Evolutionary conservation across 2,888 invertebrate species (phyloP).

Genomic region (Adineta ricciae): DNA sequence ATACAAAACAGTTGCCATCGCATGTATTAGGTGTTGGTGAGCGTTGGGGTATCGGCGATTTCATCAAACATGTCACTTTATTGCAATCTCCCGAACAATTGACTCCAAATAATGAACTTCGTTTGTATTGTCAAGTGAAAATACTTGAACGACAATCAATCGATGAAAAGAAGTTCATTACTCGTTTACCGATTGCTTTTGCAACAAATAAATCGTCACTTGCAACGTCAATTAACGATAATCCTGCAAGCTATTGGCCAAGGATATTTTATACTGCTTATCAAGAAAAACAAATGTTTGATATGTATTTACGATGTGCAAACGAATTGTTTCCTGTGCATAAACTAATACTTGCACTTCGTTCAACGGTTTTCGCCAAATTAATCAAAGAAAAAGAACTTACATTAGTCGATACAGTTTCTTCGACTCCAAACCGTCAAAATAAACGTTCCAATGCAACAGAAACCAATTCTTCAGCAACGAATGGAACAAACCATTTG

Average conservation of each 20-base stretch:
- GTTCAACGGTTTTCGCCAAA: background rate
- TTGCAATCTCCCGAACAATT: background rate
- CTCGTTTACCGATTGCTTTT: background rate
- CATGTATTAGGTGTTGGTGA: background rate
- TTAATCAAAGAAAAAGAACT: background rate
- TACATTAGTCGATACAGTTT: background rate
- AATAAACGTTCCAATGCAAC: background rate
- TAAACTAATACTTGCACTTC: background rate
- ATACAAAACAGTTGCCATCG: background rate
- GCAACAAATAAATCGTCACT: background rate
- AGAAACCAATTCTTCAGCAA: background rate
- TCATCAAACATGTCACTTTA: background rate
- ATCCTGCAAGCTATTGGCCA: background rate
- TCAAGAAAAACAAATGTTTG: background rate
- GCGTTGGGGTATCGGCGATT: background rate
- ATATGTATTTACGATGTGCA: background rate
- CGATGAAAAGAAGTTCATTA: background rate
- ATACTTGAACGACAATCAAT: background rate
- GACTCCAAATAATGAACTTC: background rate
- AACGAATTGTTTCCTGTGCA: background rate
- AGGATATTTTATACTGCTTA: constrained; percentile 8
- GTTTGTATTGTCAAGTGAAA: background rate
- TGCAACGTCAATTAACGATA: background rate
- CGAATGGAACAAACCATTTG: background rate
- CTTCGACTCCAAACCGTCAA: background rate